Conservation (phyloP, 2,113 vertebrate genomes). For the Colistium nudipinnis region DNA sequence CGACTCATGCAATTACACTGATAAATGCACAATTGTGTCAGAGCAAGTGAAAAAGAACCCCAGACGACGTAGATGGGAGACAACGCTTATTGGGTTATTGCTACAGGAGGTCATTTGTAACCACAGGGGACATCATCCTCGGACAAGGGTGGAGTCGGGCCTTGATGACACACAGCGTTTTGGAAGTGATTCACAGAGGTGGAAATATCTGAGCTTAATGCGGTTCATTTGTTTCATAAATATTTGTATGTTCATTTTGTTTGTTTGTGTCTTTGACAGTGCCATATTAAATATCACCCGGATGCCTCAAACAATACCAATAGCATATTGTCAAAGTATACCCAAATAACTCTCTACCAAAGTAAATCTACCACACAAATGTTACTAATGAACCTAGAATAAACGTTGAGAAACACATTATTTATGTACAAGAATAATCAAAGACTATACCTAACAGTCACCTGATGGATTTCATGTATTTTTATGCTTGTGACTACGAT, state of each 20-base stretch:
- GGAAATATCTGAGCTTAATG: background rate
- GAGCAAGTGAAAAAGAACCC: slow-evolving; percentile 75
- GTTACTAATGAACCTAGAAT: background rate
- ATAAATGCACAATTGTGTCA: slow-evolving; percentile 83
- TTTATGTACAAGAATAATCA: background rate
- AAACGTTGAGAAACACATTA: background rate
- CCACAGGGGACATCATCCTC: slow-evolving; percentile 60
- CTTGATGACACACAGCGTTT: background rate
- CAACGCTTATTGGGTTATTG: slow-evolving; percentile 80
- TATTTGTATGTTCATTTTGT: background rate
- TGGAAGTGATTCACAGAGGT: background rate
- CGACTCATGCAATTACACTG: slow-evolving; percentile 82
- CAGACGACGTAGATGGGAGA: slow-evolving; percentile 74
- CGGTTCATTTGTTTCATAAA: background rate
- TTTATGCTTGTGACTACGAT: background rate
- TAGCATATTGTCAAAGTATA: too few species aligned
- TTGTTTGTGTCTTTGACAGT: too few species aligned
- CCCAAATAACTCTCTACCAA: too few species aligned
- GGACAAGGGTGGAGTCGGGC: slow-evolving; percentile 15
- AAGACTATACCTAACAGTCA: background rate
- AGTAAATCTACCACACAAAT: background rate
- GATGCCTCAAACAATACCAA: background rate
- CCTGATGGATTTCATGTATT: background rate
- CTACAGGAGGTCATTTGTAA: slow-evolving; percentile 78
- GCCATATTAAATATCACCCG: background rate